phyloP scores from a whole-genome alignment of 2,113 vertebrate species.

The Platysternon megacephalum region DNA sequence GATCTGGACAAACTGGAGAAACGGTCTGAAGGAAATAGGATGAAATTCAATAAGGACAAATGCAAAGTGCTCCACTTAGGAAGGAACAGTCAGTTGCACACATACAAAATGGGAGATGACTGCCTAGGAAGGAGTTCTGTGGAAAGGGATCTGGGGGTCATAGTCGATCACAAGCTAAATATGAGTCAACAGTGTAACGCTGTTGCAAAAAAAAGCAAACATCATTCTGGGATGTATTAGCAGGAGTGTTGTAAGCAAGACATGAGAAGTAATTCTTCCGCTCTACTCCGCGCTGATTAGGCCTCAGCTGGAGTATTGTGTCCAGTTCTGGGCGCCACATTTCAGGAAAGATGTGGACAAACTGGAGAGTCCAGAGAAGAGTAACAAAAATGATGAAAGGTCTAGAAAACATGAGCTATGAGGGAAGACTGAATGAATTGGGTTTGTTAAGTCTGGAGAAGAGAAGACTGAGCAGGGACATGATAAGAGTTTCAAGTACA shows the following conservation, averaged over 20 bases:
- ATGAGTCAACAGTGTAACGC: neutral
- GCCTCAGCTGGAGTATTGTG: neutral
- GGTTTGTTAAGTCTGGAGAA: neutral
- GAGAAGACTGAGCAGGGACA: neutral
- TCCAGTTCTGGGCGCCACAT: neutral
- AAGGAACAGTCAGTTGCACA: neutral
- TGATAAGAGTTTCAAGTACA: neutral
- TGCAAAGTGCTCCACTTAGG: neutral
- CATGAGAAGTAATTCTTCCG: neutral
- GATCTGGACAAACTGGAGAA: neutral
- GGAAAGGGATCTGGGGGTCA: neutral
- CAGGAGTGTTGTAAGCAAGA: neutral
- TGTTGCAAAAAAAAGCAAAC: neutral
- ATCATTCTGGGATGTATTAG: neutral
- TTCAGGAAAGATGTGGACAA: neutral
- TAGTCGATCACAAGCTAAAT: neutral
- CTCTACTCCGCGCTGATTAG: neutral
- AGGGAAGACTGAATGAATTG: neutral
- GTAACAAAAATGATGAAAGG: no score
- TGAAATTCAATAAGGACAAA: neutral
- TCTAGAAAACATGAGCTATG: no score
- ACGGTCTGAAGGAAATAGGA: neutral
- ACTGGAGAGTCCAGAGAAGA: neutral
- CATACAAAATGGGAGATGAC: no score
- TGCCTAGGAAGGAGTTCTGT: neutral